phyloP scores from a whole-genome alignment of 2,113 vertebrate species.

The Cariama cristata region DNA sequence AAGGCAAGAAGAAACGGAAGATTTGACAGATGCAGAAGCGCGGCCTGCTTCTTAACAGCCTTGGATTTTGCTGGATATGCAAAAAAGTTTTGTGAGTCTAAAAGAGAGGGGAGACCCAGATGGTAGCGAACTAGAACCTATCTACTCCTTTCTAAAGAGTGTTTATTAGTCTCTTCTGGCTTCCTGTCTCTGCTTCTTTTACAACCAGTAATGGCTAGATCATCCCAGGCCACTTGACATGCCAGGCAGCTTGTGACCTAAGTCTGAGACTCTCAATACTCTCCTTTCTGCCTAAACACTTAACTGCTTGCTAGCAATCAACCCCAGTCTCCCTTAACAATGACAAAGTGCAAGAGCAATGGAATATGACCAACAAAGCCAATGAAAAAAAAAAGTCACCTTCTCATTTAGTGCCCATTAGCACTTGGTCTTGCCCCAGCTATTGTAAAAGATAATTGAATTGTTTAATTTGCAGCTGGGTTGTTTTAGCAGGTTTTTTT shows the following conservation, averaged over 20 bases:
- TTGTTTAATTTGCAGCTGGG: slow-evolving; percentile 54
- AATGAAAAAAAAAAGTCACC: background rate
- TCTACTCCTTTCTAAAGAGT: background rate
- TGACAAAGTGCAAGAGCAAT: background rate
- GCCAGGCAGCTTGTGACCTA: background rate
- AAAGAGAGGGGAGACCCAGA: background rate
- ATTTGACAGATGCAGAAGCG: background rate
- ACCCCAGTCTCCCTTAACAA: background rate
- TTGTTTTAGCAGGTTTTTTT: slow-evolving; percentile 25
- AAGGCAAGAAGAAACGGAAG: background rate
- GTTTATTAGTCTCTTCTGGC: background rate
- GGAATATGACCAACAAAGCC: background rate
- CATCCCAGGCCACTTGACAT: background rate
- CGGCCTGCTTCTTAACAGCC: background rate
- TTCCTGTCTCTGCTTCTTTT: background rate
- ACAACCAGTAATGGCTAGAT: background rate
- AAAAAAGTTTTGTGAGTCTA: background rate
- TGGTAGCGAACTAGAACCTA: background rate
- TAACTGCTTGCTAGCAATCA: background rate
- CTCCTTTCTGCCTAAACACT: background rate
- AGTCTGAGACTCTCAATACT: background rate
- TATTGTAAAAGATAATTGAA: slow-evolving; percentile 56
- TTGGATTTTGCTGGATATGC: background rate
- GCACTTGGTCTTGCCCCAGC: slow-evolving; percentile 11
- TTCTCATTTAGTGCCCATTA: slow-evolving; percentile 44